phyloP scores from a whole-genome alignment of 2,113 vertebrate species.

The Bambusicola thoracicus region DNA sequence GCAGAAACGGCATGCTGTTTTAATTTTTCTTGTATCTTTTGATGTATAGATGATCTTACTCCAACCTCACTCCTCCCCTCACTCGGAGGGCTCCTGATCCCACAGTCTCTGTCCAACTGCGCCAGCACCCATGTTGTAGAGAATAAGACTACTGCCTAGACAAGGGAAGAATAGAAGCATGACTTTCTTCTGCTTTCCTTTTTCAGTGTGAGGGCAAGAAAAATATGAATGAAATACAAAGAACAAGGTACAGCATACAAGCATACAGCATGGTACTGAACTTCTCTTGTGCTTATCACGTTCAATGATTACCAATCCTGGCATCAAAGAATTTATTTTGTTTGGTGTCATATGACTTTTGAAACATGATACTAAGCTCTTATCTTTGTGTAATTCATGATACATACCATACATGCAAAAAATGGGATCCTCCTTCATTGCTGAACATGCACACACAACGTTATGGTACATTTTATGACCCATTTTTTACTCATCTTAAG shows the following conservation, averaged over 20 bases:
- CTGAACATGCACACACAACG: fast-evolving
- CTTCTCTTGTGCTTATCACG: fast-evolving
- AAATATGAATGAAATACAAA: background rate
- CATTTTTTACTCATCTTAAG: too few relatives aligned
- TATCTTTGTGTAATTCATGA: background rate
- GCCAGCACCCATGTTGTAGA: background rate
- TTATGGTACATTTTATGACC: background rate
- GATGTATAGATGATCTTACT: background rate
- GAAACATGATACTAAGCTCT: background rate
- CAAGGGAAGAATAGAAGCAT: background rate
- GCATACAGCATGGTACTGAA: background rate
- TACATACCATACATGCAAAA: background rate
- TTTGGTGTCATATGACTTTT: background rate
- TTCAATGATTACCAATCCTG: background rate
- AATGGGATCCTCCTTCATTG: background rate
- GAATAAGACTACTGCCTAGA: background rate
- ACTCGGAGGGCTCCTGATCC: background rate
- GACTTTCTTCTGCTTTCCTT: background rate
- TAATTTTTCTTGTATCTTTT: background rate
- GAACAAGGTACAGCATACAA: background rate
- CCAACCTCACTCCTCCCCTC: background rate
- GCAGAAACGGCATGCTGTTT: background rate
- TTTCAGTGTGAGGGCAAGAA: background rate
- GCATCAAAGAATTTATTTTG: background rate
- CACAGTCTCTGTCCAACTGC: background rate